These are phyloP conservation scores for Tragelaphus buxtoni DNA, from an alignment of 2,113 vertebrate genomes.

Conservation along the genomic window DNA sequence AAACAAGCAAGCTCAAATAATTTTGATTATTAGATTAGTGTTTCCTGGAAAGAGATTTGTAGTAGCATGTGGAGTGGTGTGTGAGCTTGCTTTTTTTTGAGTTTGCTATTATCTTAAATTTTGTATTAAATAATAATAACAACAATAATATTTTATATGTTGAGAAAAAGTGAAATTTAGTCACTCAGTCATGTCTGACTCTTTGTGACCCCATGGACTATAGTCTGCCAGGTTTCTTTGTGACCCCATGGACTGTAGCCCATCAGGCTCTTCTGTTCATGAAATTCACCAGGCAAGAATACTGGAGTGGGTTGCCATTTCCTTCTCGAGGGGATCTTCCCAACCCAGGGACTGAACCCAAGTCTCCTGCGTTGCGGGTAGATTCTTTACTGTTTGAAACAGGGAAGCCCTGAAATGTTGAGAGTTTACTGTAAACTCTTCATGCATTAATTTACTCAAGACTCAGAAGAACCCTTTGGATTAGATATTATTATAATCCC, in stretches of 20 bases:
- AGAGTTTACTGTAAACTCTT: not conserved
- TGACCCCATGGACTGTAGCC: not conserved
- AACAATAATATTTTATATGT: not conserved
- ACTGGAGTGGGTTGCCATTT: not conserved
- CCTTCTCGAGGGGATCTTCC: not conserved
- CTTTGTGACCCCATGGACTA: not conserved
- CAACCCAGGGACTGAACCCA: not conserved
- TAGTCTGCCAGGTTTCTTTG: not conserved
- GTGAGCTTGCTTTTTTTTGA: not conserved
- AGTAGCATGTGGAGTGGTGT: not conserved
- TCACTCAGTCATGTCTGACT: not conserved
- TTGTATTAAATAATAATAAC: not conserved
- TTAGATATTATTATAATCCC: not conserved
- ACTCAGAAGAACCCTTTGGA: not conserved
- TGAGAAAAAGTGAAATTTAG: not conserved
- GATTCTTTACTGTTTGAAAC: not conserved
- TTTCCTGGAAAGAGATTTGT: not conserved
- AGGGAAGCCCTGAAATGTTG: not conserved
- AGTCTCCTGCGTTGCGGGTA: not conserved
- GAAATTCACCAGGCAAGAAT: not conserved
- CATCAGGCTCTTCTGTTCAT: not conserved
- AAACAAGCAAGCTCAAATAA: not conserved
- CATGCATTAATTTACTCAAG: not conserved
- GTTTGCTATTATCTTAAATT: not conserved
- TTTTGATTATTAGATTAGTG: not conserved